Base-by-base conservation (phyloP, 2,113 vertebrate species). In the Electrona antarctica region DNA sequence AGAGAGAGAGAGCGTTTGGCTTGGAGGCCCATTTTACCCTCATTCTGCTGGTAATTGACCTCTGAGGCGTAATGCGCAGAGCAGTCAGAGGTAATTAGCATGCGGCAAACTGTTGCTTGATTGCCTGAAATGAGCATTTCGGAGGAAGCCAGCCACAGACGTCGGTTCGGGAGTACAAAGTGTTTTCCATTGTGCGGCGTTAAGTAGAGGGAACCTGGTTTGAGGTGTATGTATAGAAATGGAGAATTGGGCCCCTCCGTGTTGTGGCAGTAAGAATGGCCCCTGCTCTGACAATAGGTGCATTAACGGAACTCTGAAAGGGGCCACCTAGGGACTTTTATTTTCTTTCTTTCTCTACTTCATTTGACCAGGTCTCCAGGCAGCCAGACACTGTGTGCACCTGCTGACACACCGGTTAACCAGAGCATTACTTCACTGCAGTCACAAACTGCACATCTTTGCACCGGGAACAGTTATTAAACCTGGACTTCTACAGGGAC, bases 101-200 rank as follows among this genome's bases (percentile, higher is more conserved):
- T 92, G 90, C 92, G 91, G 93, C 90, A 94, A 98, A 97, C 94
- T 94, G 95, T 95, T 92, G 93, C 87, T 94, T 96, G 96, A 98
- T 98, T 99, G 96, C 93, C 88, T 88, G 89, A 96, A 97, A 96
- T 96, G 93, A 97, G 95, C 95, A 94, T 94, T 95, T 95, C 93
- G 94, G 94, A 94, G 93, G 91, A 95, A 94, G 21, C 21, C 33
- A 41, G 93, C 90, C 81, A 93, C 95, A 94, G 93, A 96, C 94
- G 91, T 90, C 33, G 21, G 21, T 21, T 21, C 33, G 33, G 78
- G 72, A 83, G 83, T 61, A 91, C 85, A 94, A 96, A 97, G 94
- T 94, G 95, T 95, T 95, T 89, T 93, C 90, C 89, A 97, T 96
- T 97, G 95, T 96, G 93, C 92, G 93, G 33, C 90, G 93, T 94